phyloP scores from a whole-genome alignment of 2,797 vertebrate genomes.

The Balearica regulorum region DNA sequence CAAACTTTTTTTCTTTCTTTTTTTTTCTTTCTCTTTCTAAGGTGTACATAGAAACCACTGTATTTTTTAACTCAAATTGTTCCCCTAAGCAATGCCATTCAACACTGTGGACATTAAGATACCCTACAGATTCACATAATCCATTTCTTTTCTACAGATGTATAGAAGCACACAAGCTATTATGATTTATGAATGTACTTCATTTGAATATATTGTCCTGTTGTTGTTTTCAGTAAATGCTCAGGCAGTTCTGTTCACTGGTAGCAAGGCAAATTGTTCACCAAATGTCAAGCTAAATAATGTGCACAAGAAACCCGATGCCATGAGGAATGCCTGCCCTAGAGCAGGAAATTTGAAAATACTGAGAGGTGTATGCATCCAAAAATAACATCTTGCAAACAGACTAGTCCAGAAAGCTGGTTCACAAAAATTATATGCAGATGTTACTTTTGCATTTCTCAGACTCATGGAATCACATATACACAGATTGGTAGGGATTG shows the following conservation, averaged over 20 bases:
- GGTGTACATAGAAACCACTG: neutral
- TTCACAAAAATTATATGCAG: neutral
- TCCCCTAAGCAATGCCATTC: neutral
- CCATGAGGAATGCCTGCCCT: neutral
- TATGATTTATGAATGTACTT: neutral
- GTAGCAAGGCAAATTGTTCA: neutral
- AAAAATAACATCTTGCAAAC: neutral
- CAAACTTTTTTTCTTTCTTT: neutral
- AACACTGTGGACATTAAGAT: neutral
- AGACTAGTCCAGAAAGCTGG: neutral
- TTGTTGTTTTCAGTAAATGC: neutral
- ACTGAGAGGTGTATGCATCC: neutral
- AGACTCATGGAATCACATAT: too few species aligned
- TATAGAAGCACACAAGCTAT: neutral
- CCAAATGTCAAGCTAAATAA: neutral
- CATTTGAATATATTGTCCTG: neutral
- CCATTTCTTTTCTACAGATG: neutral
- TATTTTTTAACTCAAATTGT: neutral
- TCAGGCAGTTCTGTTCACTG: neutral
- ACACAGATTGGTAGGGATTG: too few species aligned
- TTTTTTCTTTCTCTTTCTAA: neutral
- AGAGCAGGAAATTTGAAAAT: neutral
- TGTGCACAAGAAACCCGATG: neutral
- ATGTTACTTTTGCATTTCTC: neutral
- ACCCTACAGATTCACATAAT: neutral